Evolutionary conservation across 2,888 invertebrate genomes (phyloP).

Genomic region (Palloptera scutellata): DNA sequence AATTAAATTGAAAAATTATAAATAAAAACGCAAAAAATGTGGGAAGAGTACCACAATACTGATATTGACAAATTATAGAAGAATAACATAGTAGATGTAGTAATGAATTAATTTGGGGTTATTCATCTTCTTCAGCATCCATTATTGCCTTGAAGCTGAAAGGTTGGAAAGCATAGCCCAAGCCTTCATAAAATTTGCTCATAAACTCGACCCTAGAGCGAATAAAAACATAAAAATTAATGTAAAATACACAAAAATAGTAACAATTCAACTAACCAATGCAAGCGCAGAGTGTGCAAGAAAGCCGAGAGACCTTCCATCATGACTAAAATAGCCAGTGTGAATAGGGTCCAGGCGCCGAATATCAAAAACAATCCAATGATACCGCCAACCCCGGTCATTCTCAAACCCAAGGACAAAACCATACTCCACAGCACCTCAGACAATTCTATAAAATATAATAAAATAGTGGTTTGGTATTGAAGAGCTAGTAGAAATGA

Average conservation of each 20-base stretch:
- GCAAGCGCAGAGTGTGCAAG: slow-evolving; percentile 96
- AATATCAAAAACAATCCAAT: slow-evolving; percentile 86
- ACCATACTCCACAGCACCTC: slow-evolving; percentile 97
- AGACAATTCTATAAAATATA: slow-evolving; percentile 71
- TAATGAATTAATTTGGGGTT: slow-evolving; percentile 27
- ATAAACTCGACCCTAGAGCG: slow-evolving; percentile 94
- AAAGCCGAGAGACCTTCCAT: slow-evolving; percentile 99
- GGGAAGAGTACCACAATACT: slow-evolving; percentile 61
- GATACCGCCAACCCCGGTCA: slow-evolving; percentile 73
- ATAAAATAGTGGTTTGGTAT: slow-evolving; percentile 42
- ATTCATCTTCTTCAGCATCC: slow-evolving; percentile 67
- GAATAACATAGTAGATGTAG: not conserved
- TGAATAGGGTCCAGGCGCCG: slow-evolving; percentile 89
- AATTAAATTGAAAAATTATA: slow-evolving; percentile 2
- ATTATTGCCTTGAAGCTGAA: slow-evolving; percentile 83
- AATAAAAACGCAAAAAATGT: slow-evolving; percentile 17
- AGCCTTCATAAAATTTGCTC: slow-evolving; percentile 89
- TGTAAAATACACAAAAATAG: not conserved
- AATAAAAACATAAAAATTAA: slow-evolving; percentile 3
- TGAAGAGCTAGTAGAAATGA: slow-evolving; percentile 60
- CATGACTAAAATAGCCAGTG: slow-evolving; percentile 92
- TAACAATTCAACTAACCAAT: slow-evolving; percentile 75
- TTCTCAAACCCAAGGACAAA: slow-evolving; percentile 76
- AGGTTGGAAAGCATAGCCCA: slow-evolving; percentile 83
- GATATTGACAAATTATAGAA: slow-evolving; percentile 33